Conservation (phyloP, 37 sponge, comb jelly and placozoan genomes). For the Halichondria panicea region DNA sequence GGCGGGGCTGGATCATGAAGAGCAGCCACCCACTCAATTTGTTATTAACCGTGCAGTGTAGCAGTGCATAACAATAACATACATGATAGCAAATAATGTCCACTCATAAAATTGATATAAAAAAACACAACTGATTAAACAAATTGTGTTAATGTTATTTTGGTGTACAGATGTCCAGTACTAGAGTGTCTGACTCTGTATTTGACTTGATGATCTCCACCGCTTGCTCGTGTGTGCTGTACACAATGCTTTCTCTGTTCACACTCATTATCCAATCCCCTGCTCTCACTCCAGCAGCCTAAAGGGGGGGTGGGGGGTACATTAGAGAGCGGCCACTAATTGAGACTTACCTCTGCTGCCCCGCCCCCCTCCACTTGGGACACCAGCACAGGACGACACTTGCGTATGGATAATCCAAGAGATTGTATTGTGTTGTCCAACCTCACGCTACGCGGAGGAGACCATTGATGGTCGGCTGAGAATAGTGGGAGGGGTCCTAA, state of each 20-base stretch:
- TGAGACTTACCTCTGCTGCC: slow-evolving; percentile 33
- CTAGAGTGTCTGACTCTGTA: too few species aligned
- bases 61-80: too few species aligned
- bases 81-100: too few species aligned
- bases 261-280: slow-evolving; percentile 54
- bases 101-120: too few species aligned
- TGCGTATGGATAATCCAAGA: slow-evolving; percentile 49
- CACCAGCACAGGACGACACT: slow-evolving; percentile 40
- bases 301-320: neutral
- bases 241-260: slow-evolving; percentile 24
- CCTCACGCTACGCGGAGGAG: slow-evolving; percentile 36
- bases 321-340: neutral
- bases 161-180: too few species aligned
- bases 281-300: slow-evolving; percentile 32
- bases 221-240: slow-evolving; percentile 37
- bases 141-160: too few species aligned
- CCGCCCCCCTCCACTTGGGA: slow-evolving; percentile 34
- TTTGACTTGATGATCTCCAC: slow-evolving; percentile 49
- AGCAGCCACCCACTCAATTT: too few species aligned
- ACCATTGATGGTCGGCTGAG: slow-evolving; percentile 52
- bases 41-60: too few species aligned
- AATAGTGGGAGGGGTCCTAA: slow-evolving; percentile 62
- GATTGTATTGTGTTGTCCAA: slow-evolving; percentile 13
- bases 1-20: too few species aligned
- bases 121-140: too few species aligned